Evolutionary conservation across 2,888 invertebrate genomes (phyloP).

Genomic region (Hemicrepidius hirtus): DNA sequence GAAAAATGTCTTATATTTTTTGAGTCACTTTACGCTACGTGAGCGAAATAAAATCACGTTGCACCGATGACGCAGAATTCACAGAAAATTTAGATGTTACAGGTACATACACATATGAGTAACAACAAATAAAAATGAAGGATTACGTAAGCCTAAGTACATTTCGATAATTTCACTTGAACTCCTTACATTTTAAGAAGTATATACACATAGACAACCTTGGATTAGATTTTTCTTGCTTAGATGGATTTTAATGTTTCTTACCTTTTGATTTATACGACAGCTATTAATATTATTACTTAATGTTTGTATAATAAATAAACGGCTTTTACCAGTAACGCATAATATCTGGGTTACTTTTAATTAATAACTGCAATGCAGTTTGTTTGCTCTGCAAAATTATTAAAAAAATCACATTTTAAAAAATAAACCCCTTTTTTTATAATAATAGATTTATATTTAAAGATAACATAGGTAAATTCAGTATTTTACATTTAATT

Average conservation of each 20-base stretch:
- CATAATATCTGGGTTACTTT: constrained; percentile 28
- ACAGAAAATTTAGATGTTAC: constrained; percentile 24
- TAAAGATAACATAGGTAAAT: constrained; percentile 29
- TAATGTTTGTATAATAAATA: constrained; percentile 44
- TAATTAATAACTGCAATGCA: constrained; percentile 15
- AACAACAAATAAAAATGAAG: constrained; percentile 1
- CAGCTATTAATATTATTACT: constrained; percentile 32
- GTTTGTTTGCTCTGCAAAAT: neutral
- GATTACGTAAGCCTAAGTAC: constrained; percentile 11
- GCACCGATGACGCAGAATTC: constrained; percentile 34
- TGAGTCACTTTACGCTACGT: constrained; percentile 48
- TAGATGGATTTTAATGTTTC: constrained; percentile 27
- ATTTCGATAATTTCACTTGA: constrained; percentile 27
- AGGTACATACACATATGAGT: no score
- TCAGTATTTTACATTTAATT: constrained; percentile 38
- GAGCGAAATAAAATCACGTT: constrained; percentile 46
- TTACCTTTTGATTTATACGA: constrained; percentile 36
- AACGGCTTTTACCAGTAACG: constrained; percentile 36
- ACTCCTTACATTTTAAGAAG: constrained; percentile 29
- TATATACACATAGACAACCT: constrained; percentile 27
- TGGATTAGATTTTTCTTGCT: constrained; percentile 36
- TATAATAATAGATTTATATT: constrained; percentile 22
- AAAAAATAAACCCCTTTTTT: constrained; percentile 4
- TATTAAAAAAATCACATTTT: neutral
- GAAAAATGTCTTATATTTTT: constrained; percentile 49